Percentiles rank a stretch among this genome's conserved stretches.
Conservation (phyloP, 2,113 vertebrate genomes). For the Andinoacara biseriatus region DNA sequence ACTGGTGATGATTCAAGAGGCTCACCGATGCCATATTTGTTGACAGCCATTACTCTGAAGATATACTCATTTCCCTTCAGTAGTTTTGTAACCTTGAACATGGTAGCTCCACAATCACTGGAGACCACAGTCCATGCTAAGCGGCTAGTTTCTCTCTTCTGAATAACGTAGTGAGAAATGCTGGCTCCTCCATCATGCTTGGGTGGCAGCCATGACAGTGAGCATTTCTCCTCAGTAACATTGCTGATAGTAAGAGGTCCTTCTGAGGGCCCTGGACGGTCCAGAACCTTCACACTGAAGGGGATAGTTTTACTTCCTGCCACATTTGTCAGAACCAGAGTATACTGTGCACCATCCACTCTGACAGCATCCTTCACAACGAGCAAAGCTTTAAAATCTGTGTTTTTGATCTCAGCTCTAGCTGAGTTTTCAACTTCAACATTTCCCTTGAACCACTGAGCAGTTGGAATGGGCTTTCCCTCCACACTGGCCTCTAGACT, state of each 20-base stretch:
- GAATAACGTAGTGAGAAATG: conserved; percentile 93
- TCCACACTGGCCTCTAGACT: conserved; percentile 90
- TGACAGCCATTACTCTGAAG: conserved; percentile 97
- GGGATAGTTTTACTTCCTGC: conserved; percentile 91
- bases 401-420: conserved; percentile 93
- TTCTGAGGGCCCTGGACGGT: conserved; percentile 93
- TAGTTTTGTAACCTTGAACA: conserved; percentile 95
- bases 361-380: conserved; percentile 94
- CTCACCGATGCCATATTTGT: conserved; percentile 94
- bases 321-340: conserved; percentile 92
- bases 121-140: conserved; percentile 95
- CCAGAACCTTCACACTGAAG: conserved; percentile 92
- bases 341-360: conserved; percentile 95
- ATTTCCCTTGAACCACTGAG: conserved; percentile 94
- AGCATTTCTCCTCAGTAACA: conserved; percentile 95
- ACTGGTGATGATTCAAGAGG: conserved; percentile 93
- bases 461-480: conserved; percentile 92
- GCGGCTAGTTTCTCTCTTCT: conserved; percentile 97
- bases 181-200: conserved; percentile 93
- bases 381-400: conserved; percentile 90
- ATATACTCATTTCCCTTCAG: conserved; percentile 97
- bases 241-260: conserved; percentile 92
- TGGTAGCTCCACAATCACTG: conserved; percentile 90
- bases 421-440: conserved; percentile 92
- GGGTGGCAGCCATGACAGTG: conserved; percentile 92